Base-by-base conservation (phyloP, 2,797 vertebrate species). In the Cottoperca gobio region DNA sequence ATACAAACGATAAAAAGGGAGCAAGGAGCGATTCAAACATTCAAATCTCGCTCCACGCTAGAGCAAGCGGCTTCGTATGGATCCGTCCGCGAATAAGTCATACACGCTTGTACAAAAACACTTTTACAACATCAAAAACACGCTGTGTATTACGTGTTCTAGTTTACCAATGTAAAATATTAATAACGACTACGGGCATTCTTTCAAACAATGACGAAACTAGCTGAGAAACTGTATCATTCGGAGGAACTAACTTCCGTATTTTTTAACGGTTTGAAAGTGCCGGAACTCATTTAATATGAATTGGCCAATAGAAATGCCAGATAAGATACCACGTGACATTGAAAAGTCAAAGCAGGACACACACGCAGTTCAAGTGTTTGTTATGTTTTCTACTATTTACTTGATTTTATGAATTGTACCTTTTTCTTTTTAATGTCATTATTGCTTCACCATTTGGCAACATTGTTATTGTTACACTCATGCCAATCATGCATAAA, bases 221-320 rank as follows among this genome's bases (percentile, higher is more conserved):
- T 3, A 53, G 24, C 0, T 17, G 4, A 23, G 9, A 62, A 70
- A 24, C 1, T 2, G 3, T 2, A 5, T 12, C 23, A 5, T 17
- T 17, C 1, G 4, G 10, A 8, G 19, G 82, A 48, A 76, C 88
- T 91, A 91, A 76, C 77, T 89, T 76, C 58, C 73, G 63, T 55
- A 19, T 77, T 67, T 26, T n/a, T 57, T n/a, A 40, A 61, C 7
- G 1, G 1, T 8, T 54, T 3, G 10, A 39, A 33, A 24, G 14
- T 9, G 54, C 26, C 73, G 68, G 88, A 82, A 80, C 88, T 91
- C 21, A 48, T 82, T 83, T 70, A 76, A 87, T 95, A 93, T 88
- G 90, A 96, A 95, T 82, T 58, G 70, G 31, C 95, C 94, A 95
- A 95, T 94, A 67, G 55, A 19, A 76, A 69, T 16, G 17, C 31